Base-by-base conservation (phyloP, 2,888 invertebrate genomes). In the Eumerus sabulonum region DNA sequence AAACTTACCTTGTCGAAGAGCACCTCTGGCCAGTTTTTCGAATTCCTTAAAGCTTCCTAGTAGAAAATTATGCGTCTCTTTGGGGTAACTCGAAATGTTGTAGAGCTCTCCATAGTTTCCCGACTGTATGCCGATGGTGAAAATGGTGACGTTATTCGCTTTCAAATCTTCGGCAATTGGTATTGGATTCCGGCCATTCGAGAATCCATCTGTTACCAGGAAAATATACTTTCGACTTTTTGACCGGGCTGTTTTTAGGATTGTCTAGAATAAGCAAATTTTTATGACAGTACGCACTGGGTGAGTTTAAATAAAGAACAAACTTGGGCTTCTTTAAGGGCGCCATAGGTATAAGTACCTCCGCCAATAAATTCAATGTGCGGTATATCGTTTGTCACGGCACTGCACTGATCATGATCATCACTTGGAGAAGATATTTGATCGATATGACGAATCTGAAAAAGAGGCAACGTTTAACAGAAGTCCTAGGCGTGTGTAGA, bases 121-220 rank as follows among this genome's bases (percentile, higher is more conserved):
- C 82, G 92, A 92, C 79, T 90, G 89, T 62, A 93, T 93, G 59
- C 87, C 91, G 63, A 91, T 90, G 0, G 92, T 91, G 79, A 91
- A 91, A 62, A 92, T 90, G 1, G 89, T 90, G 0, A 90, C 90
- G 38, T 90, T 89, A 36, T 90, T 88, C 7, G 73, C 42, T 83
- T 92, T 91, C 3, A 94, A 86, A 44, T 90, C 87, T 47, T 89
- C 88, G 0, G 93, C 93, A 1, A 91, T 89, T 0, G 92, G 91
- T 9, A 91, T 87, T 0, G 94, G 94, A 87, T 93, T 92, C 0
- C 92, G 93, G 1, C 93, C 93, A 85, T 93, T 93, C 5, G 93
- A 93, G 85, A 92, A 93, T 12, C 93, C 93, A 84, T 94, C 93
- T 0, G 93, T 93, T 81, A 94, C 91, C 2, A 94, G 87, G 84